Evolutionary conservation across 2,113 vertebrate genomes (phyloP).

Genomic region (Corynorhinus townsendii): DNA sequence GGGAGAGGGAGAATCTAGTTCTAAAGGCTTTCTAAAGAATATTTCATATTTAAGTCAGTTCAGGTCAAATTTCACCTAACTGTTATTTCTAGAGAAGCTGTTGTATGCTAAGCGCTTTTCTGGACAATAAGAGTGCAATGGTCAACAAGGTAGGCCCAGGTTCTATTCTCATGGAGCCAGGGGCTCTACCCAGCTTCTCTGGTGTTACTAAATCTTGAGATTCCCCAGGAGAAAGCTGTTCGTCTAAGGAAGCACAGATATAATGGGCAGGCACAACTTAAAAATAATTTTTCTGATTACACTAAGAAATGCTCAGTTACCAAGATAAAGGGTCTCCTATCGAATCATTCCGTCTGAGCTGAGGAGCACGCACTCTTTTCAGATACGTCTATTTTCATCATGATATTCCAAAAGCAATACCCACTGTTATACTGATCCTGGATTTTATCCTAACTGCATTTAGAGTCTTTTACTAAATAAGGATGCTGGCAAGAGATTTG

Average conservation of each 20-base stretch:
- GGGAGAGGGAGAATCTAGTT: background rate
- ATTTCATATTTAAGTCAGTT: background rate
- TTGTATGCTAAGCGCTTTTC: background rate
- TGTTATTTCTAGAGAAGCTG: background rate
- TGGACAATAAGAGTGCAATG: background rate
- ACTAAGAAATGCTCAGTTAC: slow-evolving; percentile 12
- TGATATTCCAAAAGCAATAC: slow-evolving; percentile 57
- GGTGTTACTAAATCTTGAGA: background rate
- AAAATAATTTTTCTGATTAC: background rate
- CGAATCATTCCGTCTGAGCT: background rate
- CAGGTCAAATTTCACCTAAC: background rate
- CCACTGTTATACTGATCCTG: slow-evolving; percentile 39
- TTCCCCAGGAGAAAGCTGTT: background rate
- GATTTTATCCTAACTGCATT: slow-evolving; percentile 51
- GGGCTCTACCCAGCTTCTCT: background rate
- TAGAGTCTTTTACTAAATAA: slow-evolving; percentile 58
- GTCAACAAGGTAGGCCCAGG: background rate
- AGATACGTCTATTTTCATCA: slow-evolving; percentile 53
- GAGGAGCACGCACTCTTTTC: slow-evolving; percentile 1
- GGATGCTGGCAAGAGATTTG: slow-evolving; percentile 37
- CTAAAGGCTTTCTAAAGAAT: background rate
- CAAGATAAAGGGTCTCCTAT: background rate
- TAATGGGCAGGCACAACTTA: background rate
- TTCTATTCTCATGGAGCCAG: background rate
- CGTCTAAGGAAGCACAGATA: background rate